Evolutionary conservation across 1,140 invertebrate genomes (phyloP), one percentile per base, ranked within the genome.

Genomic region (Aphidius ervi): DNA sequence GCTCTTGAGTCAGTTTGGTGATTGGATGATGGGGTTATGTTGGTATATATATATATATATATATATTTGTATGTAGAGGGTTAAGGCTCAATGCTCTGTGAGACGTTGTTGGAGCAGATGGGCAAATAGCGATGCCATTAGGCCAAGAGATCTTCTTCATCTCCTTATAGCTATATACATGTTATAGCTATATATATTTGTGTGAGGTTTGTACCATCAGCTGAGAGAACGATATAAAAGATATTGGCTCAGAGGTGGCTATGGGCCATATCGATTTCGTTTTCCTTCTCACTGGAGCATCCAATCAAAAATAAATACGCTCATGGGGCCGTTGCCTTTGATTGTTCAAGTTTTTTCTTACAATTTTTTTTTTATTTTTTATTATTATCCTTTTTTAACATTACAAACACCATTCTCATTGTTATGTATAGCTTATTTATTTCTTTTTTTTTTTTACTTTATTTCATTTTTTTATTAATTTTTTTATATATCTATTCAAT

Each of bases 41-140:
- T 31, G 23, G 4, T 31, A 31, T 31, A 31, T 31, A 31, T 31
- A 31, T 31, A 31, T 31, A 31, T 31, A 31, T 31, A 31, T 31
- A 31, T 31, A 31, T 31, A 31, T 16, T 16, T 16, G 16, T 16
- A 1, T 31, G 23, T 31, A 31, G 23, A 31, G 23, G 23, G 23
- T 31, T 31, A 31, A 31, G 4, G 23, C 23, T 31, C 23, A 31
- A 31, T 31, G 50, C 23, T 37, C 40, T 37, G 50, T 37, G 9
- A 52, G 50, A 52, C 50, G 37, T 31, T 52, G 23, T 52, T 8
- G 8, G 40, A 52, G 50, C 40, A 52, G 50, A 52, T 9, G 39
- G 42, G 49, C 49, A 52, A 52, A 52, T 52, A 52, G 52, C 52
- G 42, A 54, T 54, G 52, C 39, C 40, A 54, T 54, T 54, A 41